These are phyloP conservation scores for Porites australiensis DNA, from an alignment of 64 coral and sea anemone genomes.

Conservation along the genomic window DNA sequence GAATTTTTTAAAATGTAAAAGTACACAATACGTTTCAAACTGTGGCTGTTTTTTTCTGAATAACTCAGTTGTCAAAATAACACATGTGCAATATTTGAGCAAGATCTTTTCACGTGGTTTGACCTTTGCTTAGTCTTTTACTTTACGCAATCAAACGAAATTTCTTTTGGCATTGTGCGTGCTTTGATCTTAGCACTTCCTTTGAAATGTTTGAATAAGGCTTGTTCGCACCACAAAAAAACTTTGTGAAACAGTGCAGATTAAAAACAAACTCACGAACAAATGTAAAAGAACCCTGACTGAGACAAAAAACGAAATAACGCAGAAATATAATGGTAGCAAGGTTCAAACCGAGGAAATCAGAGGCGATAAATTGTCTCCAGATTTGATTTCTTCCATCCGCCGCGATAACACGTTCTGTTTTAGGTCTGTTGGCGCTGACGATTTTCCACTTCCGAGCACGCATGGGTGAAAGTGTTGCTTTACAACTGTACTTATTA, in stretches of 20 bases:
- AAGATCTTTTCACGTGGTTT: too few species aligned
- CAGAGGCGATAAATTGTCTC: neutral
- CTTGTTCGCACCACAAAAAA: neutral
- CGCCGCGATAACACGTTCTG: too few species aligned
- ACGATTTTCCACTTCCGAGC: too few species aligned
- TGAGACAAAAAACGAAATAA: neutral
- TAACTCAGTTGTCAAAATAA: slow-evolving; percentile 13
- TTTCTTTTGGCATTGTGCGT: neutral
- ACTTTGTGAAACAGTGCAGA: slow-evolving; percentile 3
- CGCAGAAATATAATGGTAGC: neutral
- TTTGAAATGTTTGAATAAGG: neutral
- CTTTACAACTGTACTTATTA: too few species aligned
- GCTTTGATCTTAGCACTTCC: neutral
- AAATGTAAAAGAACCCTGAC: neutral
- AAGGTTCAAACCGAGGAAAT: neutral
- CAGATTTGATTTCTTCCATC: neutral
- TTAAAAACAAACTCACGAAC: neutral
- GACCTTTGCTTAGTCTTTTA: too few species aligned
- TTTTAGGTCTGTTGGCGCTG: neutral
- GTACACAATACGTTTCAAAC: too few species aligned
- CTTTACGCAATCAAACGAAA: neutral
- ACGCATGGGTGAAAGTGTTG: too few species aligned
- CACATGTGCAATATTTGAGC: neutral
- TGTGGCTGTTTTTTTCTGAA: neutral
- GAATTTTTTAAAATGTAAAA: too few species aligned